phyloP scores from a whole-genome alignment of 2,113 vertebrate species.

The Charina bottae region DNA sequence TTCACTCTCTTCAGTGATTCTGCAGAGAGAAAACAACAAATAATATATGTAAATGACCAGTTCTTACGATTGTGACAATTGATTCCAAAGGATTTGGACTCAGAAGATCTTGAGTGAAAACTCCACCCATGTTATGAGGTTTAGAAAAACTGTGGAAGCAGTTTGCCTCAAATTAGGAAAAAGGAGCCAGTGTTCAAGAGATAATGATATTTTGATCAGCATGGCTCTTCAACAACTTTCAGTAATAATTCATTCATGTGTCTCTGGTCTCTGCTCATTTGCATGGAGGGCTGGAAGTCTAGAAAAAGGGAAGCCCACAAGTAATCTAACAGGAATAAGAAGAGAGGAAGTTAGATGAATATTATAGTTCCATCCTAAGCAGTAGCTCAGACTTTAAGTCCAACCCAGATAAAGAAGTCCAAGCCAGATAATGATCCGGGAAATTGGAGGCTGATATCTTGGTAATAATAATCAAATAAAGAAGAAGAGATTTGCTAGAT shows the following conservation, averaged over 20 bases:
- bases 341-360: not conserved
- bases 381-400: not conserved
- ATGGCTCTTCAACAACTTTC: not conserved
- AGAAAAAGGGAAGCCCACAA: not conserved
- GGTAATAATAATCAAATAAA: too few relatives aligned
- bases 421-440: too few relatives aligned
- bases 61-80: not conserved
- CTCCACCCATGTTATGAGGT: not conserved
- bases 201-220: not conserved
- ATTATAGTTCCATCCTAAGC: not conserved
- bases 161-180: not conserved
- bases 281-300: not conserved
- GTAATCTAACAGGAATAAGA: not conserved
- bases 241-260: not conserved
- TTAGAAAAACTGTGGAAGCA: not conserved
- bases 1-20: constrained; percentile 15
- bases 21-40: constrained; percentile 24
- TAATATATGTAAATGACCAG: not conserved
- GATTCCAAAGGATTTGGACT: not conserved
- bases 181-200: not conserved
- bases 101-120: not conserved
- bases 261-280: not conserved
- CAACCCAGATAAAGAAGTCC: not conserved
- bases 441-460: too few relatives aligned
- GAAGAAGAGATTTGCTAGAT: too few relatives aligned